Evolutionary conservation across 2,113 vertebrate genomes (phyloP).

Genomic region (Myxocyprinus asiaticus): DNA sequence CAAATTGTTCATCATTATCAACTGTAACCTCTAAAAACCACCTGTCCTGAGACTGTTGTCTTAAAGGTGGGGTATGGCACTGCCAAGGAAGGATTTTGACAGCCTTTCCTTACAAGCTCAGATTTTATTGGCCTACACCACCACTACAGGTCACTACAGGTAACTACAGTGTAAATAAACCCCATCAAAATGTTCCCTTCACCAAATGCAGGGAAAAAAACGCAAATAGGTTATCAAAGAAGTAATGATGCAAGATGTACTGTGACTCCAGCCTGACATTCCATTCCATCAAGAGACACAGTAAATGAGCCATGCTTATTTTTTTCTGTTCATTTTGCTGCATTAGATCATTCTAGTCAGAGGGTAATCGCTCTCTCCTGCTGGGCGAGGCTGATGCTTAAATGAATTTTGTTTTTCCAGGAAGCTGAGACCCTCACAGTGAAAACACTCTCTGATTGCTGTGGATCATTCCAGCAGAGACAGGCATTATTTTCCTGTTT

Average conservation of each 20-base stretch:
- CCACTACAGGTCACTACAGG: background rate
- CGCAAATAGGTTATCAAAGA: constrained; percentile 23
- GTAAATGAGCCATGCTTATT: constrained; percentile 32
- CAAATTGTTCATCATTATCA: too few relatives aligned
- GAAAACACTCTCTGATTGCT: constrained; percentile 4
- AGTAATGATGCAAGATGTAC: constrained; percentile 29
- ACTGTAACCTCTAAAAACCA: too few relatives aligned
- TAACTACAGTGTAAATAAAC: background rate
- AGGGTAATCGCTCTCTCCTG: constrained; percentile 16
- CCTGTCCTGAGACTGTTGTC: too few relatives aligned
- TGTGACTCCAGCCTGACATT: constrained; percentile 10
- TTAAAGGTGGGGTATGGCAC: too few relatives aligned
- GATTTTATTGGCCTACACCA: background rate
- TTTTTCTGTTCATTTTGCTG: constrained; percentile 26
- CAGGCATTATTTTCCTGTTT: constrained; percentile 9
- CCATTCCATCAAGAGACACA: constrained; percentile 21
- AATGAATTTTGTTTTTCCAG: constrained; percentile 15
- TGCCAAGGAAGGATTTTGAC: too few relatives aligned
- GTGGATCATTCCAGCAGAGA: constrained; percentile 9
- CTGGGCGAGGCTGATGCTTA: constrained; percentile 1
- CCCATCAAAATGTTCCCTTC: background rate
- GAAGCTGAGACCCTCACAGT: constrained; percentile 4
- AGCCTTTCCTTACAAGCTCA: too few relatives aligned
- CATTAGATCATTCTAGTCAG: constrained; percentile 31
- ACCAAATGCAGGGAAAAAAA: constrained; percentile 14